Evolutionary conservation across 2,113 vertebrate species (phyloP).

Genomic region (Spilogale gracilis): DNA sequence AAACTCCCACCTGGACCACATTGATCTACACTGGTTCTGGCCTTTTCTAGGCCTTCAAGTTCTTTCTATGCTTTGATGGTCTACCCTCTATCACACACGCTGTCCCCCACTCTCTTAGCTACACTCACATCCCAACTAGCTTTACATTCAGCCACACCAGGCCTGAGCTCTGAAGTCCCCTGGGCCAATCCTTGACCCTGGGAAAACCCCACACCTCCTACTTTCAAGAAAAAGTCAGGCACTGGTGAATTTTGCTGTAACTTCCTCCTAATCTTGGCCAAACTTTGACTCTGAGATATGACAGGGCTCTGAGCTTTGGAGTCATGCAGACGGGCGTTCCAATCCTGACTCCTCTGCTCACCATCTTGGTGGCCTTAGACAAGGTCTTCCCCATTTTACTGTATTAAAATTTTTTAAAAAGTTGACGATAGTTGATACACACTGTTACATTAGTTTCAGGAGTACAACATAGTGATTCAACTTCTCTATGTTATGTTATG

Average conservation of each 20-base stretch:
- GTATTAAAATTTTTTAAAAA: background rate
- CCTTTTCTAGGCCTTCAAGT: background rate
- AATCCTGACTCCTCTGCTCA: background rate
- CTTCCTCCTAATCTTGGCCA: conserved; percentile 21
- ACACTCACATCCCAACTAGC: background rate
- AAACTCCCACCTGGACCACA: background rate
- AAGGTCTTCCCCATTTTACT: background rate
- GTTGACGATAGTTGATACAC: background rate
- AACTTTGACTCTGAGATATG: background rate
- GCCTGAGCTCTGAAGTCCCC: conserved; percentile 1
- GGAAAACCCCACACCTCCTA: background rate
- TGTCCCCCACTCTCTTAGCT: background rate
- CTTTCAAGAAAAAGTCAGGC: background rate
- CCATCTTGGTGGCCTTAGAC: background rate
- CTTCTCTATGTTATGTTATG: background rate
- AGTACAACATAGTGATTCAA: background rate
- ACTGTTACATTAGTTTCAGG: background rate
- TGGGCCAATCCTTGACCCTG: background rate
- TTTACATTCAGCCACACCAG: background rate
- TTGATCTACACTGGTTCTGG: background rate
- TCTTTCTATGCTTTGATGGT: background rate
- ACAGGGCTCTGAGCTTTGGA: background rate
- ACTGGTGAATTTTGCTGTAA: conserved; percentile 25
- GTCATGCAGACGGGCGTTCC: background rate
- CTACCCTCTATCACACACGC: background rate